phyloP scores from a whole-genome alignment of 2,113 vertebrate genomes.

The Aleadryas rufinucha region DNA sequence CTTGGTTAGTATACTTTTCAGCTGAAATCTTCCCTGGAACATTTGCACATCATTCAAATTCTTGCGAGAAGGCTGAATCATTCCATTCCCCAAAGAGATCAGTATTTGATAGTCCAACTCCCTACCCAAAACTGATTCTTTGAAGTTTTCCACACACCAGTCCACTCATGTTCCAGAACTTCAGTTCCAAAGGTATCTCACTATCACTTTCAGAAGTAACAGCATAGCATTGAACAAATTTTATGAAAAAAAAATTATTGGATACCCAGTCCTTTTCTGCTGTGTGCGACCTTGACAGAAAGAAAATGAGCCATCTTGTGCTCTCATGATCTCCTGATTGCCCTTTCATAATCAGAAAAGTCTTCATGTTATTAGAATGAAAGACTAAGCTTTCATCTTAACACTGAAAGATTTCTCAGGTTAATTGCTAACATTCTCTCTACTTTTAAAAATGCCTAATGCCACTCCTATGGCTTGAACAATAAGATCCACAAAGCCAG shows the following conservation, averaged over 20 bases:
- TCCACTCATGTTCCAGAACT: neutral
- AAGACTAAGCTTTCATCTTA: neutral
- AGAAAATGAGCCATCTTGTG: neutral
- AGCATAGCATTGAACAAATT: neutral
- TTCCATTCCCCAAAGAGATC: neutral
- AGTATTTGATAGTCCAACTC: neutral
- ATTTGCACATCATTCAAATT: conserved; percentile 6
- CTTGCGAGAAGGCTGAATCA: neutral
- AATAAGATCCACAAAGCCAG: neutral
- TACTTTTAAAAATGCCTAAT: neutral
- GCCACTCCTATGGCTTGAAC: neutral
- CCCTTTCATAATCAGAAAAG: neutral
- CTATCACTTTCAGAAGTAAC: neutral
- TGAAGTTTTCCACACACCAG: neutral
- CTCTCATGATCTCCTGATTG: neutral
- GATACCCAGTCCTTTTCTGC: neutral
- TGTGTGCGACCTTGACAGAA: neutral
- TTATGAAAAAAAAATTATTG: neutral
- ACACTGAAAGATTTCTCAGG: neutral
- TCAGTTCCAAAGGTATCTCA: neutral
- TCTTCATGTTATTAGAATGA: neutral
- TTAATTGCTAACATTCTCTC: neutral
- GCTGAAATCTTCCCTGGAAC: neutral
- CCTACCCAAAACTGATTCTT: neutral
- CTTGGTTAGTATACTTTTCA: neutral